Base-by-base conservation (phyloP, 2,888 invertebrate genomes). In the Drosophila nr. medialis region DNA sequence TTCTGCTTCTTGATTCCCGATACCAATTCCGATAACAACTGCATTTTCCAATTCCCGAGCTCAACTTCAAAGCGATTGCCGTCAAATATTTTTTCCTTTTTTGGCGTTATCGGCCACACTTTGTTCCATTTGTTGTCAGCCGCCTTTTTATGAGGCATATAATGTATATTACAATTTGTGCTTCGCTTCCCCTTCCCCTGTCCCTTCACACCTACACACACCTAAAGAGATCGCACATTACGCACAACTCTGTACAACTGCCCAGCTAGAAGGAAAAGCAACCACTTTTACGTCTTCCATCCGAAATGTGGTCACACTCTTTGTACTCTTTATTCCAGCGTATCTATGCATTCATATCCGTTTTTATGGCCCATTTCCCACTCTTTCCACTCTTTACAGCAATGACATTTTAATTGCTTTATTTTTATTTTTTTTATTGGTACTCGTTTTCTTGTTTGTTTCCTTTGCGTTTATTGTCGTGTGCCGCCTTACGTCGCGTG, bases 401-500 rank as follows among this genome's bases (percentile, higher is more conserved):
- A 86, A 89, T 89, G 85, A 86, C 85, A 86, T 89, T 89, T 91
- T 91, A 89, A 89, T 89, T 91, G 86, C 85, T 90, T 90, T 86
- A 86, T 88, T 88, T 53, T 30, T 58, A n/a, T 24, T 34, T 34
- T 63, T 59, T 56, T 15, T 54, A 55, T 42, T 29, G 42, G 32
- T 56, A 42, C 30, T 29, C 50, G n/a, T 36, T 64, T 71, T 62
- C 21, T 45, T 38, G 54, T 29, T 56, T 27, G 45, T 56, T 55
- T 48, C 45, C 45, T 69, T 69, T 76, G 66, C 68, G 61, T 55
- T 64, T 78, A 61, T 83, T 85, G 87, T 87, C 90, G 90, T 89
- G 90, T 89, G 90, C 89, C 84, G 68, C 63, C 62, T 80, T 80
- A 81, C 84, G 79, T 68, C 42, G 76, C 75, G 84, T 64, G 72